Evolutionary conservation across 2,888 invertebrate genomes (phyloP), one percentile per base, ranked within the genome.

Genomic region (Campoplex nolae): DNA sequence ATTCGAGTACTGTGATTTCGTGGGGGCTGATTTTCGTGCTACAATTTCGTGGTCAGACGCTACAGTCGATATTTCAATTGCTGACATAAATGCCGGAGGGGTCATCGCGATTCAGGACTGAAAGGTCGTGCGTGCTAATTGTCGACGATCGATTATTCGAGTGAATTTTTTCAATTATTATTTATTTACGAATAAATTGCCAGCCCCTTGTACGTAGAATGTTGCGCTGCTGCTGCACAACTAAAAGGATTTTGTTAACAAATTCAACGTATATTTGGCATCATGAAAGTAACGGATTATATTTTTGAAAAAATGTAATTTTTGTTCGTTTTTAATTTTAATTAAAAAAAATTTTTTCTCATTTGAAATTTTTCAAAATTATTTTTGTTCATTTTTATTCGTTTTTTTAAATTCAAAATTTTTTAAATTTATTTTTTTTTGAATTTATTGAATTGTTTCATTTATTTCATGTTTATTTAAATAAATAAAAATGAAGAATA

Each of bases 51-150:
- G 13, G 45, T 45, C 70, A 28, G 84, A 70, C 62, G 54, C 67
- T 32, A 42, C 76, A 48, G 70, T 51, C 71, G 42, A 77, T 65
- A 77, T 65, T 51, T 48, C 28, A 77, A 71, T 62, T 68, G 45
- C 32, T 75, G 54, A n/a, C 7, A 75, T 18, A 16, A 16, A 32
- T 32, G 28, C 32, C 18, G 11, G 28, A 67, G 48, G 75, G 62
- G 82, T 83, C 42, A 51, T 79, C 71, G 79, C 74, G 79, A 83
- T 79, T 54, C 42, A 58, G 48, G 62, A 70, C 78, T 75, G 35
- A 65, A 76, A 86, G 83, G 86, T 86, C 86, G 45, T 54, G 78
- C 78, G 79, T 79, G 79, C 51, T 83, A 83, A 86, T 86, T 83
- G 83, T 54, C 54, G 70, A 35, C 75, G 75, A 86, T 86, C 75